Evolutionary conservation across 2,797 vertebrate genomes (phyloP).

Genomic region (Sebastes hopkinsi): DNA sequence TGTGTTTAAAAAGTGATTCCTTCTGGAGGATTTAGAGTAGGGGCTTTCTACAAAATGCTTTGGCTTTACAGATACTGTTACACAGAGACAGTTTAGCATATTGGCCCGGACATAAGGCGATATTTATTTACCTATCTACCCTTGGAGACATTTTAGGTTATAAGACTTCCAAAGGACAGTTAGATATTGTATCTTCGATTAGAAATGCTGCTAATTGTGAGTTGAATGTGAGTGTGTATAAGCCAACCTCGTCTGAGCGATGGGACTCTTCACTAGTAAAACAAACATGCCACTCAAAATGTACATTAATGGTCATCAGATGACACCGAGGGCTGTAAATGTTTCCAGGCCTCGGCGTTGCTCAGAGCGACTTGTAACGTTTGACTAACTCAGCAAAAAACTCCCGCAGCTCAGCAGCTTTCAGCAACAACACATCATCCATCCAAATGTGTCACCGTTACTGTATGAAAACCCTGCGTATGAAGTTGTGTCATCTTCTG

Average conservation of each 20-base stretch:
- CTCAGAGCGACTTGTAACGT: not conserved
- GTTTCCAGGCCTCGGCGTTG: constrained; percentile 44
- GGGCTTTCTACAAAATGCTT: not conserved
- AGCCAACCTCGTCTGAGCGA: not conserved
- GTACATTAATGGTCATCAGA: constrained; percentile 47
- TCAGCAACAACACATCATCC: not conserved
- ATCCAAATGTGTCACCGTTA: not conserved
- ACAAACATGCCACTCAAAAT: constrained; percentile 50
- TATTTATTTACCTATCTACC: not conserved
- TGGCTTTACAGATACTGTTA: constrained; percentile 2
- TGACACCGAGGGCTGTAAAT: constrained; percentile 29
- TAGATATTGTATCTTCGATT: not conserved
- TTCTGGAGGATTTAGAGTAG: not conserved
- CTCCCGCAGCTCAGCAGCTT: not conserved
- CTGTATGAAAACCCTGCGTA: not conserved
- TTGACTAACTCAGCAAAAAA: not conserved
- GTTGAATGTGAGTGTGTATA: not conserved
- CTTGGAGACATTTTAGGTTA: not conserved
- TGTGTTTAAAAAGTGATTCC: constrained; percentile 12
- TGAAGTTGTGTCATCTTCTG: not conserved
- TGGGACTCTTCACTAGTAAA: constrained; percentile 33
- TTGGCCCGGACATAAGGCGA: not conserved
- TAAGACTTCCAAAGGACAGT: not conserved
- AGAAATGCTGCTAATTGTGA: not conserved
- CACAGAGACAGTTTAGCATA: not conserved